Base-by-base conservation (phyloP, 64 coral and sea anemone genomes). In the Actinia equina region DNA sequence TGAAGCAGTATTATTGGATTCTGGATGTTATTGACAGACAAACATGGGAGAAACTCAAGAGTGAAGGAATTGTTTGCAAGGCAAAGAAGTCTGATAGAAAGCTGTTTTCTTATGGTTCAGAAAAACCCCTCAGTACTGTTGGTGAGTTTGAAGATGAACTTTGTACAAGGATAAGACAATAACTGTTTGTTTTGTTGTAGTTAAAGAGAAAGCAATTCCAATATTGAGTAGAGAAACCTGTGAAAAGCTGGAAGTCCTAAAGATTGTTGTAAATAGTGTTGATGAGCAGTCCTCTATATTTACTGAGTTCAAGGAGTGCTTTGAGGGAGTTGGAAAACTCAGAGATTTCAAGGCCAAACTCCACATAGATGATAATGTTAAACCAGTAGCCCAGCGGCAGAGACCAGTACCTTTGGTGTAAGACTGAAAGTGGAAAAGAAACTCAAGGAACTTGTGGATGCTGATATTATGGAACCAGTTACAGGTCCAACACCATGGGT, bases 401-500 rank as follows among this genome's bases (percentile, higher is more conserved):
- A 44, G 86, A n/a, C 86, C 2, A 43, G 76, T 88, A 26, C 86
- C 71, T 4, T 88, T 41, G 27, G 45, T 77, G 6, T 78, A 20
- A 37, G 30, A 37, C 30, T 37, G 30, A 37, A 37, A 37, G 30
- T 37, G 30, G 30, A 37, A 37, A 37, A 37, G 30, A 37, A 37
- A 37, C 30, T 37, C 30, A 37, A 37, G 30, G 30, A 37, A 37
- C 30, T 37, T 26, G 45, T 18, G 71, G 59, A 46, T 14, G n/a
- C 17, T 89, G 87, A 89, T 43, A 61, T 82, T 15, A 82, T 89
- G 64, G 87, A 89, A 15, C 87, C 25, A 52, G 87, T 89, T 14
- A 9, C 55, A 57, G 78, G 87, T 19, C 78, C 78, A 65, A 67
- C 77, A 27, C 87, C 78, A 22, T 89, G 77, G 27, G 57, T 89